Base-by-base conservation (phyloP, 2,797 vertebrate genomes). In the Liparis tanakae region DNA sequence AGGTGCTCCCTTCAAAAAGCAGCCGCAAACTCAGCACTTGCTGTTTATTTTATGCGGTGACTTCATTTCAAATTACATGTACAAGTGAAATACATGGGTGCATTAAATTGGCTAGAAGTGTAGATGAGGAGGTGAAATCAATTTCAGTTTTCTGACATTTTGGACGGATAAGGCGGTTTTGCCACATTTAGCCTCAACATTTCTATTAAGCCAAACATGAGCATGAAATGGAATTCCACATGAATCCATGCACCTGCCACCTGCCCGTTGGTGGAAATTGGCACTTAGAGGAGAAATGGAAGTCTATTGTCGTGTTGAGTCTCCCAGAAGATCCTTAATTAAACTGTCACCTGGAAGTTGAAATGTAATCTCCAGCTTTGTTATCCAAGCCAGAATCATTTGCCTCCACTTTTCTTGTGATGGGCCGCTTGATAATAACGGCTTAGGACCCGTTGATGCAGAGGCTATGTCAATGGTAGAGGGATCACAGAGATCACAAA, bases 341-440 rank as follows among this genome's bases (percentile, higher is more conserved):
- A 95, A 94, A 93, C 89, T 94, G 94, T 95, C 94, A 95, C 93
- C 91, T 94, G 92, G 81, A 93, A 93, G 91, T 91, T 86, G 91
- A 94, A 94, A 94, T 88, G 90, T 90, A 92, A 92, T 92, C 91
- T 91, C 87, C 87, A 90, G 92, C 88, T 94, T 92, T 90, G 89
- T 91, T 94, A 93, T 92, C 89, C 90, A 85, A 89, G 90, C 90
- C 90, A 91, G 80, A 93, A 94, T 91, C 92, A 94, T 93, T 93
- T 91, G 84, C 87, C 86, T 91, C 90, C 75, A 86, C 90, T 93
- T 92, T 88, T 70, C 85, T 74, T 73, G 85, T 84, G 91, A 92
- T 88, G 81, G 79, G 88, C 78, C 85, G 82, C 81, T 81, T 84
- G 87, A 92, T 91, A 91, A 87, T 87, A 85, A 82, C 25, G 66